phyloP scores from a whole-genome alignment of 2,797 vertebrate species.

The Microchirus variegatus region DNA sequence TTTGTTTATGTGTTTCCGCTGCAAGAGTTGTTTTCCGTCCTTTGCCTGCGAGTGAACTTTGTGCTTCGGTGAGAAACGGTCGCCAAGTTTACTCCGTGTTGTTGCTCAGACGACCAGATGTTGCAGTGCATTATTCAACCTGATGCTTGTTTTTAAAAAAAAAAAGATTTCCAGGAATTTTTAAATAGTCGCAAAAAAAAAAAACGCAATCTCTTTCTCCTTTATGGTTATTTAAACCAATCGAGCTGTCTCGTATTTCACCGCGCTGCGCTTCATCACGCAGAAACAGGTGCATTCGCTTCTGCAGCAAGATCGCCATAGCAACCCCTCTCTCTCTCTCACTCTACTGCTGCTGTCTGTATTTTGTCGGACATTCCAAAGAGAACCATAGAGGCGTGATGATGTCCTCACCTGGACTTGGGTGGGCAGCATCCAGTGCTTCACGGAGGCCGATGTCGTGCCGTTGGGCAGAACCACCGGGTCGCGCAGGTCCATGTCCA shows the following conservation, averaged over 20 bases:
- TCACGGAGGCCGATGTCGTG: constrained; percentile 84
- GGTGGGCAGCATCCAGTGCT: constrained; percentile 89
- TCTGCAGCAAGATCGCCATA: not conserved
- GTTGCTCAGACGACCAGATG: constrained; percentile 65
- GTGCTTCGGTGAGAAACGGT: constrained; percentile 30
- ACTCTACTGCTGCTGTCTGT: not conserved
- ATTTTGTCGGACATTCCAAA: not conserved
- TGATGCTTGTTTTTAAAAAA: constrained; percentile 54
- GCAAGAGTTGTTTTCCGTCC: constrained; percentile 1
- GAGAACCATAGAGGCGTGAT: not conserved
- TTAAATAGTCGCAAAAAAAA: constrained; percentile 36
- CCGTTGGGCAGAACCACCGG: constrained; percentile 87
- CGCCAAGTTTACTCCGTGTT: constrained; percentile 35
- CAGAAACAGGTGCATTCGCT: constrained; percentile 20
- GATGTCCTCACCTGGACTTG: constrained; percentile 85
- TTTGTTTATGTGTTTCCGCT: no score
- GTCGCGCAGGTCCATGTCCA: constrained; percentile 83
- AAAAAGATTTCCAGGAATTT: constrained; percentile 44
- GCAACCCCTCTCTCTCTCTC: not conserved
- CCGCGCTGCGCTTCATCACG: constrained; percentile 20
- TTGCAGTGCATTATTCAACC: constrained; percentile 64
- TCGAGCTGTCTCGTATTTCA: constrained; percentile 39
- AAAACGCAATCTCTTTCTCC: constrained; percentile 19
- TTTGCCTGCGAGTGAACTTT: constrained; percentile 16
- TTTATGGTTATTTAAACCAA: constrained; percentile 30